Percentiles rank a stretch among this genome's conserved stretches.
Conservation (phyloP, 2,888 invertebrate genomes). For the Alentia gelatinosa region DNA sequence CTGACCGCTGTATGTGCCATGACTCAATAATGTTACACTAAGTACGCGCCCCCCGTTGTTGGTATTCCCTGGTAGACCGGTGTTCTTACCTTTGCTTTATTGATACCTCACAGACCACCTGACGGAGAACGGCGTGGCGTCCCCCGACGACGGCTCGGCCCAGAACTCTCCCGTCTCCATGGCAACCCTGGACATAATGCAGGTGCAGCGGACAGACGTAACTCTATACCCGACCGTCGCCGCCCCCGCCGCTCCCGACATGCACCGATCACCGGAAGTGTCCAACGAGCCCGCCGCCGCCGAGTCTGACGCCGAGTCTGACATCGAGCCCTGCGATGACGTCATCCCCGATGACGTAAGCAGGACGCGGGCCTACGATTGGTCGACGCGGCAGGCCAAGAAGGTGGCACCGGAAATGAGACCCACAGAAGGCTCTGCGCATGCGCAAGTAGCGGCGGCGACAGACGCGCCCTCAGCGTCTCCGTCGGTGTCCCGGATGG, state of each 20-base stretch:
- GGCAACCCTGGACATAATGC: not conserved
- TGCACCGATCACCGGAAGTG: not conserved
- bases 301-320: not conserved
- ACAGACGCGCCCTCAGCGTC: not conserved
- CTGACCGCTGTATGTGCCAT: no score
- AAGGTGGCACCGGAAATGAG: not conserved
- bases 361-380: slow-evolving; percentile 7
- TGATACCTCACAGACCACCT: no score
- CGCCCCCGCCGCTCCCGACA: not conserved
- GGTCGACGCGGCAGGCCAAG: not conserved
- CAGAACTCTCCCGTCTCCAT: not conserved
- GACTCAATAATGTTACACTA: no score
- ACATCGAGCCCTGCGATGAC: not conserved
- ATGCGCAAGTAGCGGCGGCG: not conserved
- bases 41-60: no score
- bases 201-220: not conserved
- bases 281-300: not conserved
- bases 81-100: no score
- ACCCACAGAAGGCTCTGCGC: not conserved
- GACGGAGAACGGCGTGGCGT: not conserved
- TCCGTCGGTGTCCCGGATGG: not conserved
- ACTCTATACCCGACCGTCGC: not conserved
- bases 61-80: no score
- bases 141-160: not conserved
- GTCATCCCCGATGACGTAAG: slow-evolving; percentile 18